phyloP scores from a whole-genome alignment of 2,113 vertebrate genomes.

The Opisthocomus hoazin region DNA sequence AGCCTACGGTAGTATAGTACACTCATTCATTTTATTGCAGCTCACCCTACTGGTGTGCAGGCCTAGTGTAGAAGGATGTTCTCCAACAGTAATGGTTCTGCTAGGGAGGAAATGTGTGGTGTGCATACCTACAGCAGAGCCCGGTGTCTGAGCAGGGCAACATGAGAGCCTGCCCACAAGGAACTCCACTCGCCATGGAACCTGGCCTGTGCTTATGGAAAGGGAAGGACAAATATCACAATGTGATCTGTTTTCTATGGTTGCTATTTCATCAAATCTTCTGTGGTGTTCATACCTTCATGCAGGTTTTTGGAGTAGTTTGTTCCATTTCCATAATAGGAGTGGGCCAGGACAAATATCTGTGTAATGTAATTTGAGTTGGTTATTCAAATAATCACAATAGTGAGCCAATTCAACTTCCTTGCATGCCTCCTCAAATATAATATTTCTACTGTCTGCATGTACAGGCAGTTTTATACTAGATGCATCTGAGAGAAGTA shows the following conservation, averaged over 20 bases:
- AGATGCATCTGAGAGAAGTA: background rate
- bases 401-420: background rate
- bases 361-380: background rate
- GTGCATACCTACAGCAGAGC: background rate
- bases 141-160: background rate
- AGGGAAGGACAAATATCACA: background rate
- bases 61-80: background rate
- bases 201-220: background rate
- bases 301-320: background rate
- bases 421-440: background rate
- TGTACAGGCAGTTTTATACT: background rate
- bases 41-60: background rate
- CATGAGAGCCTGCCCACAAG: background rate
- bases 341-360: background rate
- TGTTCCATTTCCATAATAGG: background rate
- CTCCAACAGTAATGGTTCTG: background rate
- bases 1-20: background rate
- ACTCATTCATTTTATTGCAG: constrained; percentile 2
- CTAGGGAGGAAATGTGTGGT: background rate
- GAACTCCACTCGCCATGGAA: background rate
- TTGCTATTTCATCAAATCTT: background rate
- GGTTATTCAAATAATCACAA: background rate
- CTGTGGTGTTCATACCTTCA: background rate
- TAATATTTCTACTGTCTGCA: background rate
- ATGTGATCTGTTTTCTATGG: background rate